These are phyloP conservation scores for Myotis findleyi DNA, from an alignment of 2,797 vertebrate genomes.

Conservation along the genomic window DNA sequence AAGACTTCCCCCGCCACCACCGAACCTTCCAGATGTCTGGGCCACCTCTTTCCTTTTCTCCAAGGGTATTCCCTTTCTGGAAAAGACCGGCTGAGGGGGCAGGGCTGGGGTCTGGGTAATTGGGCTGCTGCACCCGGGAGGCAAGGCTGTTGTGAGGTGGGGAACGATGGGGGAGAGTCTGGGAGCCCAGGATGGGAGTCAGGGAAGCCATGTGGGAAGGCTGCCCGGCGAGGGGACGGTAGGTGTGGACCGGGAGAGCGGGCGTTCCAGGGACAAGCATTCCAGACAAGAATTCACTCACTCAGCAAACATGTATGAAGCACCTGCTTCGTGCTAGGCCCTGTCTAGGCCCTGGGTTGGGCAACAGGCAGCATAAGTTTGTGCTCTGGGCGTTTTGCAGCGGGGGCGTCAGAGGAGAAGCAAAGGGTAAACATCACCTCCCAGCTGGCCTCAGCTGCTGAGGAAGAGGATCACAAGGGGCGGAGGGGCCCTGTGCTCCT, in stretches of 20 bases:
- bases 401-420: not conserved
- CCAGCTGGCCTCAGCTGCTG: not conserved
- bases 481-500: too few species aligned
- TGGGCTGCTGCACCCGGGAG: too few species aligned
- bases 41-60: not conserved
- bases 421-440: not conserved
- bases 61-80: not conserved
- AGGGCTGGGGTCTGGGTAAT: not conserved
- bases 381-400: not conserved
- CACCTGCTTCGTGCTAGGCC: not conserved
- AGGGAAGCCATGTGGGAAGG: not conserved
- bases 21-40: rapidly evolving
- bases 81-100: not conserved
- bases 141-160: not conserved
- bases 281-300: not conserved
- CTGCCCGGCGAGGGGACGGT: not conserved
- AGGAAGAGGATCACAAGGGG: not conserved
- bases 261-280: not conserved
- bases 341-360: not conserved
- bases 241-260: not conserved
- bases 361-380: not conserved
- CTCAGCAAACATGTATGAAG: not conserved
- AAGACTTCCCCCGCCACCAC: not conserved
- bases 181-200: not conserved
- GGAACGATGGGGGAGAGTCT: not conserved